These are phyloP conservation scores for Neomonachus schauinslandi DNA, from an alignment of 2,113 vertebrate species.

Conservation along the genomic window DNA sequence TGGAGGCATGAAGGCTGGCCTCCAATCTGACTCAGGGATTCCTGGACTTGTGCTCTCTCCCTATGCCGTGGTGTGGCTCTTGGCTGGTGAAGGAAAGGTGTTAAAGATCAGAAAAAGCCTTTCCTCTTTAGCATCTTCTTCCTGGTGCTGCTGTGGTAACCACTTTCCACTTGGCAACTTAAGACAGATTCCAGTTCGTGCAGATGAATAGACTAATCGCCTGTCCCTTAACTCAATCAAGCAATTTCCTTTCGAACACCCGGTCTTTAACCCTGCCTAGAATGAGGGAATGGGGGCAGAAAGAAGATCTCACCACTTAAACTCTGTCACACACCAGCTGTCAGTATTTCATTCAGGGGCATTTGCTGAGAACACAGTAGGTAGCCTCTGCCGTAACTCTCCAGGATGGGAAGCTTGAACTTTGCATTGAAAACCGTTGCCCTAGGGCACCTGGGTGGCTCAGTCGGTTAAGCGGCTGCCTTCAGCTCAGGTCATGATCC, in stretches of 20 bases:
- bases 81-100: neutral
- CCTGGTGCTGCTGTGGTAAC: conserved; percentile 2
- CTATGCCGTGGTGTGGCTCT: neutral
- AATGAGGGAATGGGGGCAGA: neutral
- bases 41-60: neutral
- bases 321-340: too few species aligned
- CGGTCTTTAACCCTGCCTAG: neutral
- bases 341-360: neutral
- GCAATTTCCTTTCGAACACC: neutral
- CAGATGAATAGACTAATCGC: conserved; percentile 36
- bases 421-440: neutral
- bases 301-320: neutral
- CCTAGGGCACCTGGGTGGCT: too few species aligned
- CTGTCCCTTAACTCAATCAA: neutral
- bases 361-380: neutral
- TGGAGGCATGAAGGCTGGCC: neutral
- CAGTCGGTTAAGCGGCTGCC: too few species aligned
- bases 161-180: neutral
- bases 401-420: neutral
- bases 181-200: neutral
- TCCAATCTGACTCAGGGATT: neutral
- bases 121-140: neutral
- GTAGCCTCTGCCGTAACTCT: rapidly evolving
- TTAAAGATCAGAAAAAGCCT: neutral
- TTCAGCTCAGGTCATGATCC: too few species aligned